These are phyloP conservation scores for Pterocles orientalis DNA, from an alignment of 2,113 vertebrate species.

Conservation along the genomic window DNA sequence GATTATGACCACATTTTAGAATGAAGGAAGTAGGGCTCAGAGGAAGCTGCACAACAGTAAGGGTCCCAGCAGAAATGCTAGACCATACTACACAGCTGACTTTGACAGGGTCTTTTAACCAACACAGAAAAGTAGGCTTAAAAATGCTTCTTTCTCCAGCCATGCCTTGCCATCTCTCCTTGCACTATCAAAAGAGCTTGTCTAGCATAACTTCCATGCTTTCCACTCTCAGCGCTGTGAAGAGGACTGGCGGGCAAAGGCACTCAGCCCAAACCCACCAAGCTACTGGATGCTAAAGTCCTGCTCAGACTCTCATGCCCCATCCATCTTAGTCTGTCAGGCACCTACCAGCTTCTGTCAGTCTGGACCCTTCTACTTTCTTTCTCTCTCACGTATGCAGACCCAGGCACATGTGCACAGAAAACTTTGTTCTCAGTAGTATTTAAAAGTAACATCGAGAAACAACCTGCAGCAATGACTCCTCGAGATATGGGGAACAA, in stretches of 20 bases:
- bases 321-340: not conserved
- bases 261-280: not conserved
- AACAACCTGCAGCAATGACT: not conserved
- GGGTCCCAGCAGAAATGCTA: not conserved
- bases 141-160: not conserved
- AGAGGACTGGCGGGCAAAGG: not conserved
- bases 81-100: not conserved
- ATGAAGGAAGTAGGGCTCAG: not conserved
- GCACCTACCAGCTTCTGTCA: not conserved
- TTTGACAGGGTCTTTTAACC: not conserved
- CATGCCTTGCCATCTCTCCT: not conserved
- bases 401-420: not conserved
- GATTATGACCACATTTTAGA: not conserved
- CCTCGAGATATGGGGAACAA: not conserved
- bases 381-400: not conserved
- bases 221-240: not conserved
- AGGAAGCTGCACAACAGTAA: not conserved
- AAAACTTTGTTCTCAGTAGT: not conserved
- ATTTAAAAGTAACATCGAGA: not conserved
- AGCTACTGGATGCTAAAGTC: not conserved
- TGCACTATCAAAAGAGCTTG: not conserved
- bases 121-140: not conserved
- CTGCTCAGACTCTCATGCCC: not conserved
- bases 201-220: not conserved
- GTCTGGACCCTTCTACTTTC: not conserved